Base-by-base conservation (phyloP, 2,797 vertebrate species). In the Botia kubotai region DNA sequence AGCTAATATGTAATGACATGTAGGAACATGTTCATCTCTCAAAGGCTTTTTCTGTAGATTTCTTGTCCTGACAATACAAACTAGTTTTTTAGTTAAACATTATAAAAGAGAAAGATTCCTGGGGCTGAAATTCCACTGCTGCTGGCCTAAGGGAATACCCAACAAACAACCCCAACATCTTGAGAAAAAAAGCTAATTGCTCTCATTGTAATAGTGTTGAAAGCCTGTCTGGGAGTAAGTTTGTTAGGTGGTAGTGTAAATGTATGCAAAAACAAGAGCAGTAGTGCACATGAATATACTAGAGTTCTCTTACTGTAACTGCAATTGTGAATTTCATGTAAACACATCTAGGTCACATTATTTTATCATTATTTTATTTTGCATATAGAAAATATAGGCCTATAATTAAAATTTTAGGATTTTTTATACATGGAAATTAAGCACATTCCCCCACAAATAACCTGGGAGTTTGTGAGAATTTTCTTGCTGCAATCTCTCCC, bases 1-100 rank as follows among this genome's bases (percentile, higher is more conserved):
- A 65, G 87, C 88, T 87, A 89, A 89, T 91, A 89, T 88, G 84
- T 87, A 87, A 67, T 86, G 87, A 77, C 93, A 79, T 91, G 93
- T 88, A 79, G 85, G 4, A 60, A 81, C 93, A 88, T 90, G 92
- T 89, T 89, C 67, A 17, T 87, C 86, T 84, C 83, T 87, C 76
- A 88, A 88, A 88, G 80, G 85, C 82, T 62, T 72, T 72, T 75
- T 73, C 46, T 78, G 63, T 36, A 39, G 16, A 17, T 17, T 66
- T 8, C 6, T 48, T 11, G 33, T 65, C 16, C 63, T n/a, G 16
- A 66, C 33, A 36, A 39, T 80, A 76, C 87, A 85, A 86, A 73
- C 81, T 86, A 88, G 73, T 69, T 78, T 77, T 71, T 55, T 36
- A 62, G 69, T 60, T 72, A 67, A 73, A 82, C 5, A 6, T 72